A percentile compares a stretch with the other conserved stretches of the same genome.
These are phyloP conservation scores for Oncorhynchus nerka DNA, from an alignment of 2,113 vertebrate genomes.

Conservation along the genomic window DNA sequence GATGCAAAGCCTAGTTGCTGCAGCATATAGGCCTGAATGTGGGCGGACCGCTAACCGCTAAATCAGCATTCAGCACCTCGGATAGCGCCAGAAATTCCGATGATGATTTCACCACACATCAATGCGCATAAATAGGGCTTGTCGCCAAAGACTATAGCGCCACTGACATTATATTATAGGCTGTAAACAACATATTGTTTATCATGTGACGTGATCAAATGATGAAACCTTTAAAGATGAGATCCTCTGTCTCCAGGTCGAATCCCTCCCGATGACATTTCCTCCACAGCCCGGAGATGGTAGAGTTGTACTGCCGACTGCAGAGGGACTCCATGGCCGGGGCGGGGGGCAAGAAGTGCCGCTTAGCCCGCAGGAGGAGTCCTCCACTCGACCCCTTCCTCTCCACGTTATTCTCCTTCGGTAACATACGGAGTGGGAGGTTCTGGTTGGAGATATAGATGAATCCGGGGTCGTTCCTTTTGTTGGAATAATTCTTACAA, in stretches of 20 bases:
- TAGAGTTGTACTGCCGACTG: constrained; percentile 88
- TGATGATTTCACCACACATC: background rate
- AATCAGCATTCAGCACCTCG: constrained; percentile 70
- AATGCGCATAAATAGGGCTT: constrained; percentile 29
- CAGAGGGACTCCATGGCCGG: constrained; percentile 84
- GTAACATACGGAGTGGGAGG: constrained; percentile 83
- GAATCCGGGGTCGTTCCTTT: constrained; percentile 84
- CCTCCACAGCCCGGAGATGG: constrained; percentile 85
- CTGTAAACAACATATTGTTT: background rate
- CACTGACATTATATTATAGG: background rate
- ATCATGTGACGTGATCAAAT: background rate
- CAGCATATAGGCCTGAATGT: constrained; percentile 48
- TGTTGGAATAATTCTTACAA: constrained; percentile 85
- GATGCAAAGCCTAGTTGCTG: constrained; percentile 31
- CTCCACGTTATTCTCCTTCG: constrained; percentile 58
- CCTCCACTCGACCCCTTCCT: constrained; percentile 47
- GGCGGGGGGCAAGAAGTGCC: constrained; percentile 70
- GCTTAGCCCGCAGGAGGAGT: constrained; percentile 62
- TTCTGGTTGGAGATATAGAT: constrained; percentile 86
- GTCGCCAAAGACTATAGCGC: background rate
- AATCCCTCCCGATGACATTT: constrained; percentile 85
- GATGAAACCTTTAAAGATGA: constrained; percentile 81
- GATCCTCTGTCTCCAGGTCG: constrained; percentile 85
- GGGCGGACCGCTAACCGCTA: constrained; percentile 2
- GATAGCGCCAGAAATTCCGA: constrained; percentile 58